These are phyloP conservation scores for Camelus dromedarius DNA, from an alignment of 2,113 vertebrate species.

Conservation along the genomic window DNA sequence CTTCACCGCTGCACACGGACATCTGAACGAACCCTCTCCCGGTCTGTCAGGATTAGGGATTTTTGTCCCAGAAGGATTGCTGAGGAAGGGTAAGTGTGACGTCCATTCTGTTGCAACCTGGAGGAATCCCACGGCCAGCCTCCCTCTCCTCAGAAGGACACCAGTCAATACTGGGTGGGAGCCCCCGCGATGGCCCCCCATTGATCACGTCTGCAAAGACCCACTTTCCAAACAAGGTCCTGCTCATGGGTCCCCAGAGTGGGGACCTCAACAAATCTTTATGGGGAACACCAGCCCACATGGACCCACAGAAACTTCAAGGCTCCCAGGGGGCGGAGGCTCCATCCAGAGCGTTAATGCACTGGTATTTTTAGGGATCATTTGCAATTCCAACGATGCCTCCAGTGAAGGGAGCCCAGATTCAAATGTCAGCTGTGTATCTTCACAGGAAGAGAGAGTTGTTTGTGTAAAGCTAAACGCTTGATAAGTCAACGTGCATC, in stretches of 20 bases:
- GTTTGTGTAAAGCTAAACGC: neutral
- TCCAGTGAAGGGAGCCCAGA: rapidly evolving
- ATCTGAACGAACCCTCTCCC: neutral
- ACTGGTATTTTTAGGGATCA: rapidly evolving
- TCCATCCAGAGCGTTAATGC: rapidly evolving
- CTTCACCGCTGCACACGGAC: rapidly evolving
- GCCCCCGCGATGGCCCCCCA: neutral
- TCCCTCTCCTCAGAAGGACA: neutral
- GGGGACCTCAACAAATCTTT: neutral
- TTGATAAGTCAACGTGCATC: rapidly evolving
- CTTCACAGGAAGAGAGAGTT: neutral
- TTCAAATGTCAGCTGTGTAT: neutral
- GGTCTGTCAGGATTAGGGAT: rapidly evolving
- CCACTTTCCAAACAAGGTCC: neutral
- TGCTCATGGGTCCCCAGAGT: too few relatives aligned
- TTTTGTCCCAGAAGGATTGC: rapidly evolving
- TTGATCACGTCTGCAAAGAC: too few relatives aligned
- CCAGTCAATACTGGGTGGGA: neutral
- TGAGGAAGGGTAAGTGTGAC: too few relatives aligned
- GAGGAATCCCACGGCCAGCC: too few relatives aligned
- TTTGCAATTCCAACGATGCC: rapidly evolving
- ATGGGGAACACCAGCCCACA: rapidly evolving
- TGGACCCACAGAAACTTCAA: neutral
- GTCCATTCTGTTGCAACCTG: too few relatives aligned
- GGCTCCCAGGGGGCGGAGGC: rapidly evolving